Conservation (phyloP, 2,888 invertebrate species). For the Megalurothrips usitatus region DNA sequence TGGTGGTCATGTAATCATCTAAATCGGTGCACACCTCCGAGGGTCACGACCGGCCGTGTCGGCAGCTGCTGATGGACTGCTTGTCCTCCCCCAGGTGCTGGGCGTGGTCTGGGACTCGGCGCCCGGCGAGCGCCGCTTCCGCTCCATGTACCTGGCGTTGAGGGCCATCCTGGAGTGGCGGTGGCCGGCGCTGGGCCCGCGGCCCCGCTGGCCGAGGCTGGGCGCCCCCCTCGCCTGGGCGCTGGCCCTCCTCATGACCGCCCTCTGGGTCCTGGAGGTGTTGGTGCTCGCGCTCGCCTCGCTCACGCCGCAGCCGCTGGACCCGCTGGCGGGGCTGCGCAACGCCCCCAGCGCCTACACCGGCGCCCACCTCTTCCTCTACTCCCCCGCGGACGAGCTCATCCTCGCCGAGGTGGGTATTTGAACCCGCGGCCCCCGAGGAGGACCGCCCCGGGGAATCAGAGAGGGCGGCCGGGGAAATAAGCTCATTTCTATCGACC, state of each 20-base stretch:
- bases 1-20: too few relatives aligned
- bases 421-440: too few relatives aligned
- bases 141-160: conserved; percentile 56
- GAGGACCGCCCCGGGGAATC: too few relatives aligned
- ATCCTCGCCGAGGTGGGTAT: conserved; percentile 47
- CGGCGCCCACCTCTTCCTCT: conserved; percentile 69
- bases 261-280: neutral
- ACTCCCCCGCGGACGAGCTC: conserved; percentile 64
- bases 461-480: too few relatives aligned
- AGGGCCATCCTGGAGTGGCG: conserved; percentile 49
- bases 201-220: neutral
- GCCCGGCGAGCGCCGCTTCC: conserved; percentile 59
- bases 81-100: conserved; percentile 47
- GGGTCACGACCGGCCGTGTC: conserved; percentile 28
- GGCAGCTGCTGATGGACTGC: neutral
- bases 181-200: conserved; percentile 41
- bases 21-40: too few relatives aligned
- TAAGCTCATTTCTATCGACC: too few relatives aligned
- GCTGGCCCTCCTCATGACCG: conserved; percentile 8
- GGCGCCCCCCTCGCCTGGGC: neutral
- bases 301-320: neutral
- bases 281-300: neutral
- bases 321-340: conserved; percentile 2
- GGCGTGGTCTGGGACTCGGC: conserved; percentile 70
- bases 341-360: conserved; percentile 43